Percentiles rank a stretch among this genome's conserved stretches.
phyloP scores from a whole-genome alignment of 2,888 invertebrate genomes.

The Drosophila subquinaria region DNA sequence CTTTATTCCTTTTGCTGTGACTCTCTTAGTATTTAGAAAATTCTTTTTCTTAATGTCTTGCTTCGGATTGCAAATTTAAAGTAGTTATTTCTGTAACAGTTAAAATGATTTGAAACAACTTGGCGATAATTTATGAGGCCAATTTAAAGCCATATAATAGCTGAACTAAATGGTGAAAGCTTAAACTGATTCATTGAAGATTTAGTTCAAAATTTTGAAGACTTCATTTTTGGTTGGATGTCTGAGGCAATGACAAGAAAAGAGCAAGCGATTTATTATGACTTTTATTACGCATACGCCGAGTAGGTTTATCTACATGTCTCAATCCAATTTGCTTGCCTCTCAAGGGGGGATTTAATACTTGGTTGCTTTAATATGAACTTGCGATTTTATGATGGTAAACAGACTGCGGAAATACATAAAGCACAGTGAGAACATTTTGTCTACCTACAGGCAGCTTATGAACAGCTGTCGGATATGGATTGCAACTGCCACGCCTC shows the following conservation, averaged over 20 bases:
- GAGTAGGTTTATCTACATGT: constrained; percentile 12
- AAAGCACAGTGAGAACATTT: constrained; percentile 36
- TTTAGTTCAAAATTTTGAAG: no score
- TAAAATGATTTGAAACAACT: no score
- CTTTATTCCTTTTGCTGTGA: no score
- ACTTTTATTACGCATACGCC: constrained; percentile 12
- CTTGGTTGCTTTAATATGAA: constrained; percentile 41
- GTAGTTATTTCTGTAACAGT: background rate
- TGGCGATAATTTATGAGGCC: no score
- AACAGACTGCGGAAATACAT: constrained; percentile 60
- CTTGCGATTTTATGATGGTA: constrained; percentile 45
- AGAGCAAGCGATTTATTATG: constrained; percentile 17
- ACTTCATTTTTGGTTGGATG: no score
- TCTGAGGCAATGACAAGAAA: background rate
- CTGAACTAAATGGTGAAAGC: no score
- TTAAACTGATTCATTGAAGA: no score
- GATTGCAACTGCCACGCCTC: constrained; percentile 27
- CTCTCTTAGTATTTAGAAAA: no score
- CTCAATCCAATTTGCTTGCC: constrained; percentile 5
- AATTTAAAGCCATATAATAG: no score
- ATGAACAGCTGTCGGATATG: constrained; percentile 56
- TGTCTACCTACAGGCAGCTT: constrained; percentile 30
- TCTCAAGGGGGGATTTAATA: constrained; percentile 30
- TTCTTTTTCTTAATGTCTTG: no score
- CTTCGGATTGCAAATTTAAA: no score